phyloP scores from a whole-genome alignment of 1,140 invertebrate genomes.

The Lepidostoma basale region DNA sequence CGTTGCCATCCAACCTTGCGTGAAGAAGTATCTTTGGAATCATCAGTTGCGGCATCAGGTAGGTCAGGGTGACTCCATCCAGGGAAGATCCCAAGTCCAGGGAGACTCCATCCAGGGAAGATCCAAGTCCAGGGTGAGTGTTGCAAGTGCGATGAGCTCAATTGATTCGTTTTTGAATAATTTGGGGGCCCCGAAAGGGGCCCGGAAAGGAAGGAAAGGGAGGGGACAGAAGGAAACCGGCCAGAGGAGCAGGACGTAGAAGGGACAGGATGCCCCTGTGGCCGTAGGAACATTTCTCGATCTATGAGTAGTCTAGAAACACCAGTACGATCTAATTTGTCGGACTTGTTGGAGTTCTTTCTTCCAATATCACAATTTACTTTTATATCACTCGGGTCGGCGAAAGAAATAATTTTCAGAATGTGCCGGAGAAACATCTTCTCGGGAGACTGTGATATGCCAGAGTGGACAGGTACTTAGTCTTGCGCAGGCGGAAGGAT shows the following conservation, averaged over 20 bases:
- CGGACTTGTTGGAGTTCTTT: slow-evolving; percentile 28
- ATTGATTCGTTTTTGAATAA: slow-evolving; percentile 28
- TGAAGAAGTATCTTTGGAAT: too few relatives aligned
- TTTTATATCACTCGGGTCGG: slow-evolving; percentile 16
- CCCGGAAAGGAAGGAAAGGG: slow-evolving; percentile 39
- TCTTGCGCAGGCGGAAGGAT: slow-evolving; percentile 29
- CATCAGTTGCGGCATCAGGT: too few relatives aligned
- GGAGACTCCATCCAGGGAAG: too few relatives aligned
- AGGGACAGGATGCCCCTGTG: slow-evolving; percentile 13
- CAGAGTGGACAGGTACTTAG: slow-evolving; percentile 26
- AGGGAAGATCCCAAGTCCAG: too few relatives aligned
- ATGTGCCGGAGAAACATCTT: background rate
- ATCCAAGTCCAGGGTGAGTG: too few relatives aligned
- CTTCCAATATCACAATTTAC: slow-evolving; percentile 33
- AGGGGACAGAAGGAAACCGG: slow-evolving; percentile 5
- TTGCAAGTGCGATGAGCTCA: background rate
- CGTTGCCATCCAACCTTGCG: too few relatives aligned
- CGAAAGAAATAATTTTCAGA: background rate
- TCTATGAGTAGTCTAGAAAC: slow-evolving; percentile 28
- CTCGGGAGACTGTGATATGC: slow-evolving; percentile 14
- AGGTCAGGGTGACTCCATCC: too few relatives aligned
- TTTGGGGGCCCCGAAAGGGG: slow-evolving; percentile 41
- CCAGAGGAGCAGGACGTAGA: background rate
- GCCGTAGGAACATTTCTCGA: slow-evolving; percentile 39
- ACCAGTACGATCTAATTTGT: slow-evolving; percentile 27